Percentiles rank a stretch among this genome's conserved stretches.
These are phyloP conservation scores for Spisula solida DNA, from an alignment of 2,888 invertebrate species.

Conservation along the genomic window DNA sequence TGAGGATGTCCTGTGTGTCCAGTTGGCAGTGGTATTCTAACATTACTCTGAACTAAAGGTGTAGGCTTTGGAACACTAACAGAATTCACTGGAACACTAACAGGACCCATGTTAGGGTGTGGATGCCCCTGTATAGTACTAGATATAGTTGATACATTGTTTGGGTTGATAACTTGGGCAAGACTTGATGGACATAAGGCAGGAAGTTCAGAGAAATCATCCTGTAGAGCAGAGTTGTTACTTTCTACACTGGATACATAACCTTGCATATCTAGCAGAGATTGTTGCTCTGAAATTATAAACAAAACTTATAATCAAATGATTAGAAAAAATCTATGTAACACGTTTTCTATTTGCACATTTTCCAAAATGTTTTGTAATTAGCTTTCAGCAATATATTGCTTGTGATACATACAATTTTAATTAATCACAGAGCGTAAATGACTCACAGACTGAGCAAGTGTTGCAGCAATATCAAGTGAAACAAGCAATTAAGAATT, in stretches of 20 bases:
- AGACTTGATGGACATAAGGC: conserved; percentile 45
- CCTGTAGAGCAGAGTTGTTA: conserved; percentile 53
- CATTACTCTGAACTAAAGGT: conserved; percentile 82
- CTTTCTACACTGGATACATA: conserved; percentile 61
- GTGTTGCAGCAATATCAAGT: too few species aligned
- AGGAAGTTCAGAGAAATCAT: conserved; percentile 58
- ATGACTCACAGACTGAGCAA: too few species aligned
- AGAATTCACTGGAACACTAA: conserved; percentile 64
- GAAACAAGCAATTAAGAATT: too few species aligned
- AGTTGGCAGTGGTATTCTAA: conserved; percentile 60
- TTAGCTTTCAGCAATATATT: too few species aligned
- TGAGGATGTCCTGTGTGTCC: background rate
- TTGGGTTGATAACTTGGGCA: conserved; percentile 45
- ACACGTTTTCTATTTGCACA: background rate
- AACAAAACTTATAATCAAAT: background rate
- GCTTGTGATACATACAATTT: too few species aligned
- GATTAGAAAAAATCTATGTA: background rate
- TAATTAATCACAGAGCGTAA: too few species aligned
- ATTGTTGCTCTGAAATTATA: conserved; percentile 61
- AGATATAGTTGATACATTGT: background rate
- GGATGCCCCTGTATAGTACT: conserved; percentile 23
- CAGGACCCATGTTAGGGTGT: conserved; percentile 24
- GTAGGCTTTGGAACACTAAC: conserved; percentile 82
- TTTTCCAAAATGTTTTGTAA: too few species aligned
- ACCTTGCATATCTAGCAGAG: conserved; percentile 71